These are phyloP conservation scores for Venustaconcha ellipsiformis DNA, from an alignment of 1,140 invertebrate species.

Conservation along the genomic window DNA sequence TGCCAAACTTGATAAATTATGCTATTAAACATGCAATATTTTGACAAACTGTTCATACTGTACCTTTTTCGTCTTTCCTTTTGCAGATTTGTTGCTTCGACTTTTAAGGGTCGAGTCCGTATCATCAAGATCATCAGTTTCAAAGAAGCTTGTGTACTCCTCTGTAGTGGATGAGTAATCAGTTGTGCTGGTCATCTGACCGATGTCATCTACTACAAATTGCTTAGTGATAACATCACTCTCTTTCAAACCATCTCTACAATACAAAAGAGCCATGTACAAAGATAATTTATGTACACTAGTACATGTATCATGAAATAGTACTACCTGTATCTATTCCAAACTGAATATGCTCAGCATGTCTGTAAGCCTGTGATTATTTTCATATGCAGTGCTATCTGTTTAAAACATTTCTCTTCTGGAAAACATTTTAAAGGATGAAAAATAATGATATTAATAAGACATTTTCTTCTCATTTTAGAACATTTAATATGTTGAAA, in stretches of 20 bases:
- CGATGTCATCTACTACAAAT: slow-evolving; percentile 62
- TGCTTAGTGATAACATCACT: slow-evolving; percentile 68
- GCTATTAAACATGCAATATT: not conserved
- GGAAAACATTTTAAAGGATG: no score
- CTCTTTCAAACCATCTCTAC: slow-evolving; percentile 66
- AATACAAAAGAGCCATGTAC: slow-evolving; percentile 4
- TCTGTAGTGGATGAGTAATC: slow-evolving; percentile 38
- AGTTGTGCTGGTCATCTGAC: slow-evolving; percentile 25
- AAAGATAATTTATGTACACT: not conserved
- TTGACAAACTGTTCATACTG: slow-evolving; percentile 4
- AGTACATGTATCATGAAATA: no score
- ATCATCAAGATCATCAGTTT: slow-evolving; percentile 41
- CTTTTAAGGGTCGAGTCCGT: slow-evolving; percentile 44
- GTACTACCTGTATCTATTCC: not conserved
- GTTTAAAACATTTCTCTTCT: no score
- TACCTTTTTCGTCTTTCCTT: slow-evolving; percentile 30
- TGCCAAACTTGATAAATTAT: not conserved
- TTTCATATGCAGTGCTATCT: no score
- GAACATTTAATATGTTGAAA: no score
- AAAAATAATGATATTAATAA: no score
- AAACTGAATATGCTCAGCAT: not conserved
- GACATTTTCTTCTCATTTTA: no score
- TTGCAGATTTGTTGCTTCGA: slow-evolving; percentile 30
- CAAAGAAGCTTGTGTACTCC: slow-evolving; percentile 42
- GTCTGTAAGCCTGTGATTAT: no score